Base-by-base conservation (phyloP, 1,140 invertebrate genomes). In the Adelges cooleyi region DNA sequence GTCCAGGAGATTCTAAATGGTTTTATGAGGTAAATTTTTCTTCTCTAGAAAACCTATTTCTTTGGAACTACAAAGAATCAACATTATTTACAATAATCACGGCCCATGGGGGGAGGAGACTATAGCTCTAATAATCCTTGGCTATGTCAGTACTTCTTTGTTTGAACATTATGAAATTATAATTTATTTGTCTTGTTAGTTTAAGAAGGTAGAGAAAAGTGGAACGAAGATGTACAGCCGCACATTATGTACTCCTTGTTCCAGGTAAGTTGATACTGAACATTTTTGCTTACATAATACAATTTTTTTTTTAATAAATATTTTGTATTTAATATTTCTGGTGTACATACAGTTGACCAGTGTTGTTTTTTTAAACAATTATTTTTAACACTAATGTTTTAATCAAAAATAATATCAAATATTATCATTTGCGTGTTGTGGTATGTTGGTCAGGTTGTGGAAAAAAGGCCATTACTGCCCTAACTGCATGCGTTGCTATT, bases 211-310 rank as follows among this genome's bases (percentile, higher is more conserved):
- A 18, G 65, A 46, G 25, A 66, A 68, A 62, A 66, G 65, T 51
- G 65, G 67, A 11, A 22, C 33, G 44, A 59, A 53, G 22, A 38
- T 68, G 5, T 68, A 68, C 59, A 29, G 50, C n/a, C 33, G 65
- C 38, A 68, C 65, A 49, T 59, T 68, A 6, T 68, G 67, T 68
- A 52, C 51, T 18, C 65, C 52, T 13, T 68, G 67, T 59, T 52
- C 65, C 44, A 68, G 66, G 67, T 68, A 68, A 62, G 66, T 68
- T 23, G 23, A 29, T 27, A 48, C 15, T 62, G 17, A 20, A 18
- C 42, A 10, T 20, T 62, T 62, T 13, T 59, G 22, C 17, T 22
- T 40, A 38, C 29, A 29, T 4, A 33, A 38, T 33, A 29, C 3
- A 33, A 56, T 44, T 56, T 40, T 23, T 56, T 42, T 40, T 44